These are phyloP conservation scores for Gymnobelideus leadbeateri DNA, from an alignment of 2,113 vertebrate genomes.

Conservation along the genomic window DNA sequence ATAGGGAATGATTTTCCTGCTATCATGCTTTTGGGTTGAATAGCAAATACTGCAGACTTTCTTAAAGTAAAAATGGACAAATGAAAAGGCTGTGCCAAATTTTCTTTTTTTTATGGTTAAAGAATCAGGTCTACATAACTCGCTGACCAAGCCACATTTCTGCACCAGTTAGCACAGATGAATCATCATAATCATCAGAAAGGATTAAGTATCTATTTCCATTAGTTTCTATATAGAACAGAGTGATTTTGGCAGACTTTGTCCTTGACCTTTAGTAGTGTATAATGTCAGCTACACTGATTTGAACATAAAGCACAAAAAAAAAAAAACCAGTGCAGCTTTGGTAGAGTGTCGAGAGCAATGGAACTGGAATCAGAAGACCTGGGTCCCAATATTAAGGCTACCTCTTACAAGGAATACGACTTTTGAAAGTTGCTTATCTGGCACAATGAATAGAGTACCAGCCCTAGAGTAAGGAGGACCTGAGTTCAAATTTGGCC, in stretches of 20 bases:
- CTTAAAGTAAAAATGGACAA: constrained; percentile 77
- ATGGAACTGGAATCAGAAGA: neutral
- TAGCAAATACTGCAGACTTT: constrained; percentile 62
- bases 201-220: neutral
- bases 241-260: neutral
- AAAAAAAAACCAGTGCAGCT: neutral
- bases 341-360: neutral
- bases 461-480: no score
- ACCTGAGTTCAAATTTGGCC: no score
- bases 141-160: constrained; percentile 65
- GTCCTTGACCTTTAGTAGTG: neutral
- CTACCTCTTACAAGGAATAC: neutral
- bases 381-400: neutral
- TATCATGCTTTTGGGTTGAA: neutral
- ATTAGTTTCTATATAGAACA: neutral
- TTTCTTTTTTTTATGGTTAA: constrained; percentile 56
- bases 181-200: constrained; percentile 57
- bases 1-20: neutral
- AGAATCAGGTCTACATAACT: constrained; percentile 52
- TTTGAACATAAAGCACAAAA: neutral
- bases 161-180: constrained; percentile 31
- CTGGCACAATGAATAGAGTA: no score
- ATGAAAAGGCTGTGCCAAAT: constrained; percentile 66
- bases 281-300: neutral
- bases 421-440: neutral